Percentiles rank a stretch among this genome's conserved stretches.
These are phyloP conservation scores for Callionymus lyra DNA, from an alignment of 2,113 vertebrate genomes.

Conservation along the genomic window DNA sequence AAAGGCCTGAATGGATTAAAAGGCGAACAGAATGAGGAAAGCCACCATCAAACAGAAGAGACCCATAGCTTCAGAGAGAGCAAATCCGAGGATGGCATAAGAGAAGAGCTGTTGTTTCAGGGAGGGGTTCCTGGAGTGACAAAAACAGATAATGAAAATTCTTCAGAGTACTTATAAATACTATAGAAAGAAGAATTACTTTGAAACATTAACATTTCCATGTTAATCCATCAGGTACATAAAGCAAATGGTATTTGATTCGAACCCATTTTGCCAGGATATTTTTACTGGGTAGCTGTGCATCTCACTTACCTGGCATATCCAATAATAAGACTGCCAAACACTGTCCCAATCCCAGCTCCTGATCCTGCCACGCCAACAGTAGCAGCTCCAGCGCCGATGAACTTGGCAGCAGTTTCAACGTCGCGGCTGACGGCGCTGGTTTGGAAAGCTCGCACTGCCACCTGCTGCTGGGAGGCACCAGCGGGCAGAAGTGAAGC, in stretches of 20 bases:
- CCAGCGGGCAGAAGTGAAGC: slow-evolving; percentile 63
- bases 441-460: slow-evolving; percentile 86
- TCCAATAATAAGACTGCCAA: slow-evolving; percentile 97
- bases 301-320: slow-evolving; percentile 86
- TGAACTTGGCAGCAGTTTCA: slow-evolving; percentile 98
- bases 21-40: slow-evolving; percentile 97
- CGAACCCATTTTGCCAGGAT: too few relatives aligned
- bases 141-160: slow-evolving; percentile 1
- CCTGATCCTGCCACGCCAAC: slow-evolving; percentile 98
- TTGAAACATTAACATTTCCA: not conserved
- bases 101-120: slow-evolving; percentile 99
- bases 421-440: slow-evolving; percentile 91
- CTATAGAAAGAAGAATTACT: not conserved
- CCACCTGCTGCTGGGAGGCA: slow-evolving; percentile 65
- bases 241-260: too few relatives aligned
- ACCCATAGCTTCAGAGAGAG: slow-evolving; percentile 98
- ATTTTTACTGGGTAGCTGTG: too few relatives aligned
- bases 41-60: slow-evolving; percentile 99
- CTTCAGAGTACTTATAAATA: not conserved
- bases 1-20: slow-evolving; percentile 67
- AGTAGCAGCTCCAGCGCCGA: slow-evolving; percentile 95
- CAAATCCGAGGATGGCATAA: slow-evolving; percentile 96
- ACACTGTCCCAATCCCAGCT: slow-evolving; percentile 98
- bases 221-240: too few relatives aligned
- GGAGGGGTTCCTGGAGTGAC: slow-evolving; percentile 84